A percentile compares a stretch with the other conserved stretches of the same genome.
Evolutionary conservation across 2,113 vertebrate genomes (phyloP).

Genomic region (Hiodon tergisus): DNA sequence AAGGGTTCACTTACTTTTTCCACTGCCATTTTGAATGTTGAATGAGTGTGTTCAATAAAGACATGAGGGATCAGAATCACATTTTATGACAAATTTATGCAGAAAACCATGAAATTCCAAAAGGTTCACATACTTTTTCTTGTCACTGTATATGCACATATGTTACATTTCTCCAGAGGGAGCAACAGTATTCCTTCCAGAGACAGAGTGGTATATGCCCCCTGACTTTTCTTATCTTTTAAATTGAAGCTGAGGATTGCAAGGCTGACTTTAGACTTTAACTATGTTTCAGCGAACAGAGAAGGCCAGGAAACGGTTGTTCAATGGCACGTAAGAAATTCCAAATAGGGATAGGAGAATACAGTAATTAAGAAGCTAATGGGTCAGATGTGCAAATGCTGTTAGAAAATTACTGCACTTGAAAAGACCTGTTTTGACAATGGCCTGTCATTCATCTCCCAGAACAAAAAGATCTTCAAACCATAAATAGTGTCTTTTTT

Average conservation of each 20-base stretch:
- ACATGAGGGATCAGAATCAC: no score
- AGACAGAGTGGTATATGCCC: neutral
- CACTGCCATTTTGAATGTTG: no score
- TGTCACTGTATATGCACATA: conserved; percentile 33
- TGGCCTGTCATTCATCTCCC: conserved; percentile 11
- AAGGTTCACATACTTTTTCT: conserved; percentile 46
- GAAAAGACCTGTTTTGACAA: conserved; percentile 9
- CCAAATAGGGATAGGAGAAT: conserved; percentile 2
- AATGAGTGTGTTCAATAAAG: no score
- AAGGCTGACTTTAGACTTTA: neutral
- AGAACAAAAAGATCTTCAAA: conserved; percentile 5
- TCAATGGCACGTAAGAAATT: conserved; percentile 12
- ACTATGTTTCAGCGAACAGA: conserved; percentile 9
- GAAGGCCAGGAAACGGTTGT: neutral
- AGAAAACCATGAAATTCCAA: no score
- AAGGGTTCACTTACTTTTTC: no score
- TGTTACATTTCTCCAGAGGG: conserved; percentile 39
- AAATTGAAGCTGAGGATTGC: neutral
- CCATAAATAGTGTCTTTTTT: neutral
- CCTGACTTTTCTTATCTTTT: neutral
- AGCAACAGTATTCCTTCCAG: conserved; percentile 44
- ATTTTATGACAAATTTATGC: no score
- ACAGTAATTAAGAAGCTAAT: conserved; percentile 16
- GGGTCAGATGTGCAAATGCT: conserved; percentile 18
- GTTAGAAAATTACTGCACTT: conserved; percentile 10